Conservation (phyloP, 2,888 invertebrate genomes). For the Galerucella nymphaeae region DNA sequence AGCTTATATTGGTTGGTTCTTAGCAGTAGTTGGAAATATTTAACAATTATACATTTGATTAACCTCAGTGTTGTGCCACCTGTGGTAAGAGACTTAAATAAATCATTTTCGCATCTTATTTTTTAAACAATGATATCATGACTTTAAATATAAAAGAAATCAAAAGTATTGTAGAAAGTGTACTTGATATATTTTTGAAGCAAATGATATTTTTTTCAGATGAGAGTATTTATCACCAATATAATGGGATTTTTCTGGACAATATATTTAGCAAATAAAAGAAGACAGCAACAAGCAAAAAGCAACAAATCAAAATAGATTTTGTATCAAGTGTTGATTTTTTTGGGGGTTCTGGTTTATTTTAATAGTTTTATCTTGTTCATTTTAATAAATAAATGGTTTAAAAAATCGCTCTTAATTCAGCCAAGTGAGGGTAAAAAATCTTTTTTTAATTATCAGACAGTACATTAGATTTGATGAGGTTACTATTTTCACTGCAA, state of each 20-base stretch:
- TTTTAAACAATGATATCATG: not conserved
- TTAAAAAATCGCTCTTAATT: not conserved
- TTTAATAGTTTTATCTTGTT: constrained; percentile 4
- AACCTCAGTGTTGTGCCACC: constrained; percentile 82
- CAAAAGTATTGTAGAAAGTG: too few relatives aligned
- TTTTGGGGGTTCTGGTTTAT: constrained; percentile 14
- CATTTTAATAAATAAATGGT: not conserved
- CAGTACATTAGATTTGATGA: too few relatives aligned
- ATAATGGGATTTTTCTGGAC: constrained; percentile 84
- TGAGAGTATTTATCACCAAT: constrained; percentile 80
- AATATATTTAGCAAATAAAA: constrained; percentile 77
- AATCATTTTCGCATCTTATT: not conserved
- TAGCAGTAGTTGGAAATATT: constrained; percentile 80
- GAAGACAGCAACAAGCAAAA: constrained; percentile 67
- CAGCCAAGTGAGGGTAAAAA: too few relatives aligned
- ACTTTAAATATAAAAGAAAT: not conserved
- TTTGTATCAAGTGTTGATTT: not conserved
- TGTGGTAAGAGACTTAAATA: constrained; percentile 70
- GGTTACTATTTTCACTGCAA: too few relatives aligned
- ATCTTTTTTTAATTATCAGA: too few relatives aligned
- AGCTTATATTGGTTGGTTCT: constrained; percentile 75
- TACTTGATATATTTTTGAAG: not conserved
- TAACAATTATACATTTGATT: constrained; percentile 79
- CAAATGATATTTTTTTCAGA: constrained; percentile 66
- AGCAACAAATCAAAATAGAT: constrained; percentile 36